Evolutionary conservation across 2,797 vertebrate species (phyloP).

Genomic region (Harpagifer antarcticus): DNA sequence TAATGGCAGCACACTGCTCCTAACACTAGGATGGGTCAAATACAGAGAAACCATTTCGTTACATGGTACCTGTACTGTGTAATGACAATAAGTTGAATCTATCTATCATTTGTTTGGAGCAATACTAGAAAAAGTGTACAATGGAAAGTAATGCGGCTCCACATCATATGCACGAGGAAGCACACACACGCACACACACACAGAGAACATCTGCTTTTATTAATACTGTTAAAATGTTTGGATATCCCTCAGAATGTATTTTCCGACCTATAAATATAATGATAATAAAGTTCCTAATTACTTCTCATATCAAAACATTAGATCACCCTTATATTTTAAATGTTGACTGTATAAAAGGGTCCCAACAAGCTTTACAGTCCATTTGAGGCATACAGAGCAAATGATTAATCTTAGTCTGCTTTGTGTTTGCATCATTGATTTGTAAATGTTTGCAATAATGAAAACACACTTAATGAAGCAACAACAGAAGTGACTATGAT

Average conservation of each 20-base stretch:
- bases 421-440: constrained; percentile 3
- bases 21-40: too few relatives aligned
- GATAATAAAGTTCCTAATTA: too few relatives aligned
- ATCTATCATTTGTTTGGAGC: not conserved
- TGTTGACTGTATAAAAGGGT: not conserved
- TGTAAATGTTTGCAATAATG: constrained; percentile 7
- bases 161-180: not conserved
- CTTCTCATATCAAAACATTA: too few relatives aligned
- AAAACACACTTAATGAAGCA: constrained; percentile 9
- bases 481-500: not conserved
- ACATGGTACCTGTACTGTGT: too few relatives aligned
- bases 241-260: too few relatives aligned
- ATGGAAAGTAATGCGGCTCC: not conserved
- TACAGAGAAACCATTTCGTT: too few relatives aligned
- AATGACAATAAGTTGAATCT: too few relatives aligned
- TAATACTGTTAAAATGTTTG: too few relatives aligned
- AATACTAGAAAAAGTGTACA: not conserved
- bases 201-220: too few relatives aligned
- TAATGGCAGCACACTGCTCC: too few relatives aligned
- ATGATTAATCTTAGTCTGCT: constrained; percentile 7
- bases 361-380: not conserved
- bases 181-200: too few relatives aligned
- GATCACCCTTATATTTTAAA: not conserved
- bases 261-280: too few relatives aligned
- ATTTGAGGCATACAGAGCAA: not conserved